These are phyloP conservation scores for Synchiropus splendidus DNA, from an alignment of 2,113 vertebrate species.

Conservation along the genomic window DNA sequence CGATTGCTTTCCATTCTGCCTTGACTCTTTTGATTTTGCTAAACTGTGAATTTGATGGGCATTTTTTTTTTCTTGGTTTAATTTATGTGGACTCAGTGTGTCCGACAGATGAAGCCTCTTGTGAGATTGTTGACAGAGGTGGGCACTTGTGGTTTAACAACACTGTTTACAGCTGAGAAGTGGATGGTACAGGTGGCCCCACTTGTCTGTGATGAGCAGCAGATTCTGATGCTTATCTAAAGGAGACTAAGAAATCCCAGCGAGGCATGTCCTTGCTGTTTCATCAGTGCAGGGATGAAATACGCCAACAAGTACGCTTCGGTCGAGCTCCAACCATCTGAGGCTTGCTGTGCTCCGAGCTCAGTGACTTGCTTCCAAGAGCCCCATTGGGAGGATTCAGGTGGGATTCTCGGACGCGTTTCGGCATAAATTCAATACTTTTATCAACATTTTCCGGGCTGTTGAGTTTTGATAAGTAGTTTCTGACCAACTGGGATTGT, in stretches of 20 bases:
- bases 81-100: too few species aligned
- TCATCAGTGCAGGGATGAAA: conserved; percentile 14
- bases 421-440: conserved; percentile 38
- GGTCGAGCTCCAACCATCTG: conserved; percentile 13
- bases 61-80: too few species aligned
- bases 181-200: conserved; percentile 2
- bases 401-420: conserved; percentile 25
- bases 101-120: neutral
- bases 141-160: conserved; percentile 1
- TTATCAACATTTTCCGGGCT: conserved; percentile 33
- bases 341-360: conserved; percentile 16
- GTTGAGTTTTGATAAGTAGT: conserved; percentile 33
- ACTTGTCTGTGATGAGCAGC: neutral
- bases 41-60: too few species aligned
- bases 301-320: neutral
- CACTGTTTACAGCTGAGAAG: neutral
- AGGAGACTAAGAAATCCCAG: conserved; percentile 6
- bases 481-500: conserved; percentile 36
- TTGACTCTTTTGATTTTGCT: too few species aligned
- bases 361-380: conserved; percentile 12
- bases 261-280: conserved; percentile 14
- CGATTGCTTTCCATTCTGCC: too few species aligned
- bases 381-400: conserved; percentile 24
- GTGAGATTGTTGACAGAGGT: conserved; percentile 1
- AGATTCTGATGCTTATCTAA: conserved; percentile 8